Conservation (phyloP, 35 echinoderm and acorn worm species). For the Strongylocentrotus purpuratus region DNA sequence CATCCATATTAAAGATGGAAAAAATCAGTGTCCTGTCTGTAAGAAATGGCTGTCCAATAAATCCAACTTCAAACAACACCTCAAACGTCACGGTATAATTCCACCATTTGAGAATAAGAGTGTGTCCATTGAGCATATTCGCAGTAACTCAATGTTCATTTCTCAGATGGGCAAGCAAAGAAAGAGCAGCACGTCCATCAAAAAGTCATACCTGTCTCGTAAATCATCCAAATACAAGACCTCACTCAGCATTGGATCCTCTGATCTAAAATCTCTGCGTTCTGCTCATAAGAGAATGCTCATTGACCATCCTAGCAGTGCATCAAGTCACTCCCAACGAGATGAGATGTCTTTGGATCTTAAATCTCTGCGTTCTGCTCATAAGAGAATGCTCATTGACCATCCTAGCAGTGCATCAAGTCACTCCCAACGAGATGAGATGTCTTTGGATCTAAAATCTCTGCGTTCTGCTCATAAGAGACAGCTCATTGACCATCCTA, state of each 20-base stretch:
- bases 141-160: not conserved
- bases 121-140: not conserved
- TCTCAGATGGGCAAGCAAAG: not conserved
- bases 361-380: too few relatives aligned
- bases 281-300: too few relatives aligned
- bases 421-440: too few relatives aligned
- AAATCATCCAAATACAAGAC: not conserved
- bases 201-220: not conserved
- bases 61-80: not conserved
- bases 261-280: not conserved
- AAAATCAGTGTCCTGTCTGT: not conserved
- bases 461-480: too few relatives aligned
- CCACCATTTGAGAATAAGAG: not conserved
- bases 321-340: too few relatives aligned
- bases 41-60: not conserved
- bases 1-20: not conserved
- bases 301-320: too few relatives aligned
- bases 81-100: not conserved
- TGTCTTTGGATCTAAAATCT: too few relatives aligned
- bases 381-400: too few relatives aligned
- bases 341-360: too few relatives aligned
- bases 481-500: too few relatives aligned
- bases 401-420: too few relatives aligned
- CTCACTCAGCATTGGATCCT: not conserved
- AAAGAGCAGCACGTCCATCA: not conserved